These are phyloP conservation scores for Eulemur coronatus DNA, from an alignment of 2,797 vertebrate species.

Conservation along the genomic window DNA sequence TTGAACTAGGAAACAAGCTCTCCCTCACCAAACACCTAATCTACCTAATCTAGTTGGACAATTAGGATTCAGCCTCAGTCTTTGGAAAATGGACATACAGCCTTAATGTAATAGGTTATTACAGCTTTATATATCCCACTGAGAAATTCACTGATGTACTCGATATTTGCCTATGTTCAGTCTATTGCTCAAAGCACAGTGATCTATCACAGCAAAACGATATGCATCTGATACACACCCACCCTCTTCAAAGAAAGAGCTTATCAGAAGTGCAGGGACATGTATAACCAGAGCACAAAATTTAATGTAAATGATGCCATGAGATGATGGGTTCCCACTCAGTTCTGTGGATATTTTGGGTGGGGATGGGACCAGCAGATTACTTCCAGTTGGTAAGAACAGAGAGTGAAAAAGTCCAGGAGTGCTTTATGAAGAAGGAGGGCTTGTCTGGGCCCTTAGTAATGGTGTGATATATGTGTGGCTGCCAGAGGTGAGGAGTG, in stretches of 20 bases:
- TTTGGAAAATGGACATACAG: not conserved
- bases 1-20: not conserved
- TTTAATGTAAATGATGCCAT: not conserved
- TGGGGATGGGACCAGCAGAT: not conserved
- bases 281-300: not conserved
- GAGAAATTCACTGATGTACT: not conserved
- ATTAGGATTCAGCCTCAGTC: not conserved
- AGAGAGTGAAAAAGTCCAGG: not conserved
- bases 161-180: not conserved
- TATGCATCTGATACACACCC: fast-evolving
- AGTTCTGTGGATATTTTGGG: not conserved
- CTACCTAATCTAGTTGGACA: not conserved
- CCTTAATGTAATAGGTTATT: not conserved
- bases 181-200: not conserved
- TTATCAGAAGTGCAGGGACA: not conserved
- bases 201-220: not conserved
- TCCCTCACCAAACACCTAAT: no score
- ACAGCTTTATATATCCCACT: not conserved
- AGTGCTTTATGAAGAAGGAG: not conserved
- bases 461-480: no score
- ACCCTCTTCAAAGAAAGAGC: not conserved
- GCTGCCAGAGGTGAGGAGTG: no score
- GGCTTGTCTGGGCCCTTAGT: not conserved
- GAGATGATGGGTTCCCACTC: not conserved
- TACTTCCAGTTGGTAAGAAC: not conserved